Evolutionary conservation across 1,140 invertebrate species (phyloP).

Genomic region (Drosophila santomea): DNA sequence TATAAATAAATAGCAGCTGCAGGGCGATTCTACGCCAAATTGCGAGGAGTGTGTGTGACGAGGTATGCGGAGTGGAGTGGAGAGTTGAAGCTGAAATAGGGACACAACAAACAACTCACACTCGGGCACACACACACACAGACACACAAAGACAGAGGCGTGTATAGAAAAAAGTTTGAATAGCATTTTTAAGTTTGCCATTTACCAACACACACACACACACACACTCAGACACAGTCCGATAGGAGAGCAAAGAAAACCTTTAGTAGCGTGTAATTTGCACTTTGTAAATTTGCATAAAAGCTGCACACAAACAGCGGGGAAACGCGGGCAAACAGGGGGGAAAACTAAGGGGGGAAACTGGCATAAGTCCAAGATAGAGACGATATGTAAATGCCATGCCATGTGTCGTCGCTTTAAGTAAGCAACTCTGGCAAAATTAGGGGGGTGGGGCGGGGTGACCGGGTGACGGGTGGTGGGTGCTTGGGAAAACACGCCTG

Average conservation of each 20-base stretch:
- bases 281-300: slow-evolving; percentile 84
- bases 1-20: slow-evolving; percentile 72
- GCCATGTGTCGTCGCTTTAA: slow-evolving; percentile 77
- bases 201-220: slow-evolving; percentile 59
- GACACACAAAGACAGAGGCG: slow-evolving; percentile 26
- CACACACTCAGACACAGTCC: slow-evolving; percentile 39
- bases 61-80: slow-evolving; percentile 1
- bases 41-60: slow-evolving; percentile 18
- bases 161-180: slow-evolving; percentile 77
- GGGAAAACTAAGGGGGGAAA: not conserved
- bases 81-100: slow-evolving; percentile 33
- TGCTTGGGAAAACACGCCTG: slow-evolving; percentile 14
- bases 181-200: slow-evolving; percentile 82
- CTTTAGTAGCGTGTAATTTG: slow-evolving; percentile 84
- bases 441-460: not conserved
- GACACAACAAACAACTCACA: slow-evolving; percentile 8
- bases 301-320: slow-evolving; percentile 61
- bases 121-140: slow-evolving; percentile 1
- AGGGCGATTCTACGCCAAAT: slow-evolving; percentile 15
- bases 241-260: slow-evolving; percentile 66
- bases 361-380: slow-evolving; percentile 79
- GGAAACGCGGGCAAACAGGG: too few species aligned
- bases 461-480: not conserved
- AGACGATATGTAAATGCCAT: slow-evolving; percentile 79
- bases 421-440: slow-evolving; percentile 45